phyloP scores from a whole-genome alignment of 2,888 invertebrate species.

The Netelia melanura region DNA sequence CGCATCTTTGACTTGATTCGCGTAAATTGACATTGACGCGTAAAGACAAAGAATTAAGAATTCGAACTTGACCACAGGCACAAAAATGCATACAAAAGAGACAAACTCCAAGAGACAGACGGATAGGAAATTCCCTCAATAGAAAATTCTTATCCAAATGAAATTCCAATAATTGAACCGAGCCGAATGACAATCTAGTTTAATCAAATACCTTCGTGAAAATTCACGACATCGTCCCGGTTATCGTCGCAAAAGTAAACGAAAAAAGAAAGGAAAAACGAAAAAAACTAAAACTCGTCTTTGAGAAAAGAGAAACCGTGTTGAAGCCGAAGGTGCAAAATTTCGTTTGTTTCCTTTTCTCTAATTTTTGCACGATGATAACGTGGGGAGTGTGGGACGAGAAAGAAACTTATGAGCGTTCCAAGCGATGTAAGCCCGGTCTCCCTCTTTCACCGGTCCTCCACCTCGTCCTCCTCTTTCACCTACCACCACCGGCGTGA shows the following conservation, averaged over 20 bases:
- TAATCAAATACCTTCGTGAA: too few species aligned
- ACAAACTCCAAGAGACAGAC: too few species aligned
- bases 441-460: neutral
- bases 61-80: neutral
- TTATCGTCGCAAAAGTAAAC: too few species aligned
- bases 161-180: too few species aligned
- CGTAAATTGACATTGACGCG: neutral
- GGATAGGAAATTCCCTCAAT: too few species aligned
- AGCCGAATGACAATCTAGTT: too few species aligned
- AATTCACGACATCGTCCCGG: too few species aligned
- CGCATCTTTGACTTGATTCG: neutral
- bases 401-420: constrained; percentile 36
- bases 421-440: constrained; percentile 38
- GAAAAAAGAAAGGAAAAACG: too few species aligned
- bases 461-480: constrained; percentile 12
- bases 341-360: constrained; percentile 16
- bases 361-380: constrained; percentile 40
- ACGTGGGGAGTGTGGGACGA: constrained; percentile 12
- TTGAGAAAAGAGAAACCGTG: too few species aligned
- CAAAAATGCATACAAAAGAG: neutral
- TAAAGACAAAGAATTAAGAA: neutral
- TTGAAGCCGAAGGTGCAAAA: neutral
- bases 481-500: constrained; percentile 61
- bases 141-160: too few species aligned
- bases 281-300: too few species aligned